Evolutionary conservation across 2,113 vertebrate genomes (phyloP).

Genomic region (Dasyprocta punctata): DNA sequence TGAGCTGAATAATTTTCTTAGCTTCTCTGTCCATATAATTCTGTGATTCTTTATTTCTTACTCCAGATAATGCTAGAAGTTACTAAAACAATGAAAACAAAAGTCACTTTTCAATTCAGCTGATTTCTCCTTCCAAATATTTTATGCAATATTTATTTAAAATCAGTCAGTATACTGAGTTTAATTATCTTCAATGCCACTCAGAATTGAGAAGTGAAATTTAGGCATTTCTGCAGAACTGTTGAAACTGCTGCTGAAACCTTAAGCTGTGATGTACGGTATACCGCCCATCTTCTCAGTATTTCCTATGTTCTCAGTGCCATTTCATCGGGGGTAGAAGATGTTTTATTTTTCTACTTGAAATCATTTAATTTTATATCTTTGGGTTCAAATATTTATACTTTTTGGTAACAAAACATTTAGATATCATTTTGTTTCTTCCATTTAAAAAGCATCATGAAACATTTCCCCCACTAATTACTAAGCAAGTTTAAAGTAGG

Average conservation of each 20-base stretch:
- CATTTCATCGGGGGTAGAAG: slow-evolving; percentile 63
- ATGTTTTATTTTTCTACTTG: slow-evolving; percentile 79
- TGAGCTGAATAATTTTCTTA: background rate
- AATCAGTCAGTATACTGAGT: slow-evolving; percentile 41
- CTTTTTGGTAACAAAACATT: slow-evolving; percentile 65
- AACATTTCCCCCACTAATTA: slow-evolving; percentile 46
- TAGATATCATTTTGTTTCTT: slow-evolving; percentile 28
- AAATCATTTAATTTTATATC: slow-evolving; percentile 77
- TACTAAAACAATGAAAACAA: slow-evolving; percentile 60
- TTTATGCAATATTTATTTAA: background rate
- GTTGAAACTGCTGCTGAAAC: slow-evolving; percentile 55
- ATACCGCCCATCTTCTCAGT: slow-evolving; percentile 68
- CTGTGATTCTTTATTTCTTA: slow-evolving; percentile 28
- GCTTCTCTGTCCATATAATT: slow-evolving; percentile 26
- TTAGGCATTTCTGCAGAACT: slow-evolving; percentile 53
- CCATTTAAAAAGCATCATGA: background rate
- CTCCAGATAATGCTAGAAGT: slow-evolving; percentile 17
- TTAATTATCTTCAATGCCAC: slow-evolving; percentile 69
- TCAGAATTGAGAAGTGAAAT: slow-evolving; percentile 74
- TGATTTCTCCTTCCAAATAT: slow-evolving; percentile 4
- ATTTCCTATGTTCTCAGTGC: slow-evolving; percentile 65
- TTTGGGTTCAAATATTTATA: slow-evolving; percentile 50
- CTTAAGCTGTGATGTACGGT: slow-evolving; percentile 71
- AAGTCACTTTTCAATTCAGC: slow-evolving; percentile 30
- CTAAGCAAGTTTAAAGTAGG: slow-evolving; percentile 18